These are phyloP conservation scores for Enteromius radiatus DNA, from an alignment of 2,797 vertebrate species.

Conservation along the genomic window DNA sequence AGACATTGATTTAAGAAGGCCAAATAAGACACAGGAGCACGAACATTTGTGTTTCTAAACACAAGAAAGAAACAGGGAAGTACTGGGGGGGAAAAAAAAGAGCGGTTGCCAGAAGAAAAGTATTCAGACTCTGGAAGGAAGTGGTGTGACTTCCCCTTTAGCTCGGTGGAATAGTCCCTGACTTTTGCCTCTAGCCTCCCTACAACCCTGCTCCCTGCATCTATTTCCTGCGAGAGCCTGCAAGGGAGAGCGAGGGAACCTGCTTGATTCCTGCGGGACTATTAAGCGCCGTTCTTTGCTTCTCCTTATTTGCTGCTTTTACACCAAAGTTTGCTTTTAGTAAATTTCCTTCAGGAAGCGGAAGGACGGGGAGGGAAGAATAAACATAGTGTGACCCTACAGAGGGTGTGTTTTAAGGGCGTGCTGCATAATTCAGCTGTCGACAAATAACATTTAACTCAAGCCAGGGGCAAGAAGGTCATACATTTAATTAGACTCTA, in stretches of 20 bases:
- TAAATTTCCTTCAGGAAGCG: conserved; percentile 33
- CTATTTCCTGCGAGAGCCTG: conserved; percentile 5
- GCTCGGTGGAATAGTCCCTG: conserved; percentile 19
- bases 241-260: not conserved
- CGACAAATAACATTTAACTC: not conserved
- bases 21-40: not conserved
- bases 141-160: conserved; percentile 23
- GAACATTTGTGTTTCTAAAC: not conserved
- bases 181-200: not conserved
- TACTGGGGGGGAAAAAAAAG: not conserved
- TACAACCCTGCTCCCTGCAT: not conserved
- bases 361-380: conserved; percentile 26
- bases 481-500: not conserved
- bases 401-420: not conserved
- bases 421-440: not conserved
- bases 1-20: conserved; percentile 19
- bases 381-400: conserved; percentile 7
- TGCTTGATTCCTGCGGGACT: conserved; percentile 20
- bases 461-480: not conserved
- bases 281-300: not conserved
- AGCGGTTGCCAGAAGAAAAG: conserved; percentile 1
- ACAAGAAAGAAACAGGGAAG: conserved; percentile 29
- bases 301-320: not conserved
- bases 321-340: conserved; percentile 16
- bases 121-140: not conserved